Conservation (phyloP, 2,113 vertebrate genomes). For the Apodemus speciosus region DNA sequence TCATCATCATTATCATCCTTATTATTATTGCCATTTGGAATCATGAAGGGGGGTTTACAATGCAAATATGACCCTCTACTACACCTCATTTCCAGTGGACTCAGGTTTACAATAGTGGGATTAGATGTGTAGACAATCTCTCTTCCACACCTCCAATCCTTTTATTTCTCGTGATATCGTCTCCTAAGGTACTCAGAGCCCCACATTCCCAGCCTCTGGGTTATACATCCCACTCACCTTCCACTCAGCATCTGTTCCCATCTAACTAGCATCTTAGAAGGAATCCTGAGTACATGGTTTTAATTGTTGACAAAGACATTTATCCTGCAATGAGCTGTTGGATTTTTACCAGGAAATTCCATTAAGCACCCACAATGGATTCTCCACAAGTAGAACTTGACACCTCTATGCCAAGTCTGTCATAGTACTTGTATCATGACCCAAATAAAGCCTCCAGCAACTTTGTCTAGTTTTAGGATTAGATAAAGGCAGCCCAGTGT, state of each 20-base stretch:
- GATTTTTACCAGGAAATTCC: background rate
- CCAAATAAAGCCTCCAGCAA: conserved; percentile 4
- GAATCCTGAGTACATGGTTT: background rate
- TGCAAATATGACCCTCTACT: background rate
- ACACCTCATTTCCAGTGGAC: background rate
- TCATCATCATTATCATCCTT: background rate
- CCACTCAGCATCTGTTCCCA: background rate
- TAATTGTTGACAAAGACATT: background rate
- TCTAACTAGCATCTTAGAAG: background rate
- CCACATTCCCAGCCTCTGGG: fast-evolving
- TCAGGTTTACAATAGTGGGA: background rate
- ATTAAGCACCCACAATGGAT: background rate
- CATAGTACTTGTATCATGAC: background rate
- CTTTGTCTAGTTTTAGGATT: conserved; percentile 47
- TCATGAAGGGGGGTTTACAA: background rate
- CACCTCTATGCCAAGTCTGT: background rate
- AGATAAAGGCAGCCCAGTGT: background rate
- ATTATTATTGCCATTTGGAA: background rate
- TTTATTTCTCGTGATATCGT: background rate
- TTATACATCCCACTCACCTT: background rate
- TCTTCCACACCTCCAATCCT: background rate
- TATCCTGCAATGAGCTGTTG: background rate
- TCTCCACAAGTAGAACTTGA: background rate
- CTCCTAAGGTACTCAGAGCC: background rate
- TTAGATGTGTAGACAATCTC: background rate